Base-by-base conservation (phyloP, 2,888 invertebrate species). In the Unio pictorum region DNA sequence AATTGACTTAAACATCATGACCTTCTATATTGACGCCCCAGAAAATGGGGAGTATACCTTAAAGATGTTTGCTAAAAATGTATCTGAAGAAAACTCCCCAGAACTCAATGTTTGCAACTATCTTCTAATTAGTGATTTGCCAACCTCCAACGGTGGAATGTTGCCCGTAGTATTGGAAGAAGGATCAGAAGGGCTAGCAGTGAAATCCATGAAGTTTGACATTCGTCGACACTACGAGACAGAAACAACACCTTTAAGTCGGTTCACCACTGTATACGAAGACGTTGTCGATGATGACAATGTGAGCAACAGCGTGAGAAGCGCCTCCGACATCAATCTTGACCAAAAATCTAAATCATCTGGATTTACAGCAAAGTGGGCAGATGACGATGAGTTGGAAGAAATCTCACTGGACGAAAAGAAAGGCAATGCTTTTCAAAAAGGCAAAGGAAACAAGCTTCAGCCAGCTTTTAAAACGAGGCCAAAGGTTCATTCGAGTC, bases 91-190 rank as follows among this genome's bases (percentile, higher is more conserved):
- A 11, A 71, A 73, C 45, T 68, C 73, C 11, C 66, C 77, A 1
- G 74, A 84, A 59, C 71, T 72, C 18, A 87, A 88, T 70, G 80
- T 88, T 54, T 87, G 86, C 68, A 88, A 87, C 64, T 84, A 83
- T 70, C 72, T 83, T 20, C 69, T 83, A 15, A 75, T 81, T 26
- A 81, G 79, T 62, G 77, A 77, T 57, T n/a, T 74, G 8, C 74
- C 57, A n/a, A 45, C 15, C 45, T 4, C 11, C 45, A 67, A 66
- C 23, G 55, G 66, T 28, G 71, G 71, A 34, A 66, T 67, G 4
- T 73, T 74, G 23, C 73, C 74, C 18, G 77, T 70, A 5, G 69
- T 77, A 54, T 60, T 74, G 28, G 74, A 71, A 30, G 77, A 77
- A 66, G 74, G 74, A 64, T 74, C 77, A 18, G 77, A 77, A 66